phyloP scores from a whole-genome alignment of 2,888 invertebrate genomes.

The Chaetogeoica ovagalla region DNA sequence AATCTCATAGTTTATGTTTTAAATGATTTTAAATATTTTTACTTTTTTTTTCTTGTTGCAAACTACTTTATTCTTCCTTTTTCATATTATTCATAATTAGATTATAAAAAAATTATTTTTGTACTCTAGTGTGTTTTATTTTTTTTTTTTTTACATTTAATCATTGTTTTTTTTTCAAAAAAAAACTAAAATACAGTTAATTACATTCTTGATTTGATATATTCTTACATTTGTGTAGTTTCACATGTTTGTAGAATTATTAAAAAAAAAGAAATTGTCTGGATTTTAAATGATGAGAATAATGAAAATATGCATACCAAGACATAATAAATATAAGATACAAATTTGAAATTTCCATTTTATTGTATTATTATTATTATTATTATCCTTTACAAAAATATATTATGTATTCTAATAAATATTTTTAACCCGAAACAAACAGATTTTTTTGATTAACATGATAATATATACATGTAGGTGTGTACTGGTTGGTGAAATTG shows the following conservation, averaged over 20 bases:
- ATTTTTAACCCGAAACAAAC: background rate
- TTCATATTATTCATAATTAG: conserved; percentile 40
- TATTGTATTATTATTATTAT: too few relatives aligned
- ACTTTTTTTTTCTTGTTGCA: background rate
- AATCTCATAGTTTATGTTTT: conserved; percentile 4
- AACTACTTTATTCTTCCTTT: conserved; percentile 43
- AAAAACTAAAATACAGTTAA: background rate
- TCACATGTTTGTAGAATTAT: background rate
- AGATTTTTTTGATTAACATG: background rate
- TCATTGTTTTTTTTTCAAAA: conserved; percentile 10
- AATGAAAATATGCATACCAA: conserved; percentile 6
- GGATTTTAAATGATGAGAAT: conserved; percentile 20
- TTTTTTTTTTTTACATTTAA: conserved; percentile 33
- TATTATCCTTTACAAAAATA: background rate
- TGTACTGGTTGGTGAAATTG: too few relatives aligned
- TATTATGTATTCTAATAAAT: conserved; percentile 10
- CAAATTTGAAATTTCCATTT: conserved; percentile 32
- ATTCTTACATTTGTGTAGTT: background rate
- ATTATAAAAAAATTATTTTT: conserved; percentile 39
- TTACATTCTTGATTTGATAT: conserved; percentile 2
- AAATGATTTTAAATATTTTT: conserved; percentile 13
- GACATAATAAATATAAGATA: conserved; percentile 21
- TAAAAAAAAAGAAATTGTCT: too few relatives aligned
- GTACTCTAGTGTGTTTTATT: conserved; percentile 36
- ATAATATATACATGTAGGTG: too few relatives aligned